Conservation (phyloP, 2,113 vertebrate genomes). For the Climacteris rufus region DNA sequence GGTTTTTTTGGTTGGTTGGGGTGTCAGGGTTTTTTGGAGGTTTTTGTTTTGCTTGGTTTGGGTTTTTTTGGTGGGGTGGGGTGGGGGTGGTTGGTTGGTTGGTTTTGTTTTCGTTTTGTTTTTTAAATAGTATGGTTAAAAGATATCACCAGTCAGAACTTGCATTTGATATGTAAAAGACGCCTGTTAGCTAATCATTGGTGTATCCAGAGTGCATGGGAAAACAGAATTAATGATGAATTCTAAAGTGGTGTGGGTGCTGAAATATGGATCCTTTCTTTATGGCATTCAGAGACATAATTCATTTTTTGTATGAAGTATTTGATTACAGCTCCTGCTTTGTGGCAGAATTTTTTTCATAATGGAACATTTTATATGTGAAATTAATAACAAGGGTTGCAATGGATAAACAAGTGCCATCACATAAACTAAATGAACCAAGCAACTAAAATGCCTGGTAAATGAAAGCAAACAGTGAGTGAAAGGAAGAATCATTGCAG, state of each 20-base stretch:
- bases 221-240: constrained; percentile 12
- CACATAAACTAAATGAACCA: neutral
- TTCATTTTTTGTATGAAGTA: neutral
- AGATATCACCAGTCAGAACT: neutral
- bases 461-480: neutral
- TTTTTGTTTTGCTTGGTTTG: neutral
- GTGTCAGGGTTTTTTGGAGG: no score
- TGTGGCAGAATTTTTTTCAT: neutral
- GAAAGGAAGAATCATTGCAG: neutral
- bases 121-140: neutral
- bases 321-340: neutral
- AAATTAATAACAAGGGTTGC: constrained; percentile 22
- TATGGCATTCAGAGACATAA: constrained; percentile 18
- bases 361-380: neutral
- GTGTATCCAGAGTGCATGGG: neutral
- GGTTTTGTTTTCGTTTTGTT: neutral
- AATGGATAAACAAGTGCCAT: neutral
- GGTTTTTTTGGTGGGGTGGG: neutral
- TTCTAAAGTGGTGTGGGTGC: neutral
- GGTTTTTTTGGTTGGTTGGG: neutral
- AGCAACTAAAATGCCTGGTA: neutral
- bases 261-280: neutral
- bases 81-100: neutral
- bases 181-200: neutral
- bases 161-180: constrained; percentile 24